Evolutionary conservation across 2,888 invertebrate species (phyloP).

Genomic region (Kuschelorhynchus macadamiae): DNA sequence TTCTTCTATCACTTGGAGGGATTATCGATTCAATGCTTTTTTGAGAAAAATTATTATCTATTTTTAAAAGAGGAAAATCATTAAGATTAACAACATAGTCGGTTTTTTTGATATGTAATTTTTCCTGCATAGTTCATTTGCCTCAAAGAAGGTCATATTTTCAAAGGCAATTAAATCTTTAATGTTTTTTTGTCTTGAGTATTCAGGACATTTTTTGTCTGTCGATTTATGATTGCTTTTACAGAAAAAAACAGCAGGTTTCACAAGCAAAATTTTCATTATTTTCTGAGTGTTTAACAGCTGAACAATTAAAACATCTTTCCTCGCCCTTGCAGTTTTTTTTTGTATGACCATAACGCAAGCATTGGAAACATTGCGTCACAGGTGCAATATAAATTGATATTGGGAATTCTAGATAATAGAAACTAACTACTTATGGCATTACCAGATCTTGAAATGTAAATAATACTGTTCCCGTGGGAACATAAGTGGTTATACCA

Average conservation of each 20-base stretch:
- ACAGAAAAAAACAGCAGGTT: neutral
- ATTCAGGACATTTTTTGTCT: constrained; percentile 9
- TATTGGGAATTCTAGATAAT: too few relatives aligned
- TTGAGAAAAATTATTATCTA: neutral
- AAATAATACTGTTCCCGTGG: neutral
- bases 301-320: too few relatives aligned
- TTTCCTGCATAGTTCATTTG: neutral
- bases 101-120: too few relatives aligned
- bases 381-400: too few relatives aligned
- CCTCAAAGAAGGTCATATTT: constrained; percentile 7
- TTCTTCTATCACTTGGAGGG: neutral
- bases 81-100: neutral
- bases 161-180: constrained; percentile 10
- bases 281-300: too few relatives aligned
- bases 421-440: too few relatives aligned
- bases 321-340: too few relatives aligned
- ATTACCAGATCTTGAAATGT: too few relatives aligned
- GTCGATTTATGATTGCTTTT: neutral
- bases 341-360: too few relatives aligned
- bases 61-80: neutral
- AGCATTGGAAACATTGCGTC: too few relatives aligned
- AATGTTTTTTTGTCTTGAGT: neutral
- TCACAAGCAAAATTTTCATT: too few relatives aligned
- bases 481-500: neutral
- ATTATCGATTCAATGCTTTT: neutral